phyloP scores from a whole-genome alignment of 2,888 invertebrate genomes.

The Eristalinus aeneus region DNA sequence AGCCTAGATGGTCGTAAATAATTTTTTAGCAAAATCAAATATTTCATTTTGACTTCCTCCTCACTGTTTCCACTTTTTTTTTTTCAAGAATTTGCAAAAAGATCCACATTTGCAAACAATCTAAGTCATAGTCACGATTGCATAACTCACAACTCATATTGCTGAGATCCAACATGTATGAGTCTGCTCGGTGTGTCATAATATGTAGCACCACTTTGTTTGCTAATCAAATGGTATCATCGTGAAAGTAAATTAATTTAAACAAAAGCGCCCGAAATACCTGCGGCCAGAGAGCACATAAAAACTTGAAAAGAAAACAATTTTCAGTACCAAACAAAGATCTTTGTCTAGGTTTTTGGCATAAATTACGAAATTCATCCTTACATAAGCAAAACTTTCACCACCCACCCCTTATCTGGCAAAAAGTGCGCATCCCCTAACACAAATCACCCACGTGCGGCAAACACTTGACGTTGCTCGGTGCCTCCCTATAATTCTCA shows the following conservation, averaged over 20 bases:
- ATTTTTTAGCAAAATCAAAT: background rate
- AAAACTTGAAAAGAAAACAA: background rate
- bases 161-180: constrained; percentile 1
- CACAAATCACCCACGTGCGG: background rate
- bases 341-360: constrained; percentile 42
- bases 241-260: background rate
- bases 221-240: background rate
- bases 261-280: background rate
- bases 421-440: constrained; percentile 43
- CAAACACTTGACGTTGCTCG: background rate
- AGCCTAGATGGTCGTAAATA: background rate
- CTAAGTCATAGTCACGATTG: background rate
- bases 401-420: constrained; percentile 1
- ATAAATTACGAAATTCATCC: constrained; percentile 46
- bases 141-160: background rate
- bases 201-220: background rate
- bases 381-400: constrained; percentile 49
- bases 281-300: background rate
- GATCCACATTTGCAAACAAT: background rate
- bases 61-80: background rate
- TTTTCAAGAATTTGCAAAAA: no score
- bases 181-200: background rate
- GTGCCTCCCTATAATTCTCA: background rate
- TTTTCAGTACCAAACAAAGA: constrained; percentile 34
- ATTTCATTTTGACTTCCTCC: background rate